Conservation (phyloP, 2,113 vertebrate species). For the Sardina pilchardus region DNA sequence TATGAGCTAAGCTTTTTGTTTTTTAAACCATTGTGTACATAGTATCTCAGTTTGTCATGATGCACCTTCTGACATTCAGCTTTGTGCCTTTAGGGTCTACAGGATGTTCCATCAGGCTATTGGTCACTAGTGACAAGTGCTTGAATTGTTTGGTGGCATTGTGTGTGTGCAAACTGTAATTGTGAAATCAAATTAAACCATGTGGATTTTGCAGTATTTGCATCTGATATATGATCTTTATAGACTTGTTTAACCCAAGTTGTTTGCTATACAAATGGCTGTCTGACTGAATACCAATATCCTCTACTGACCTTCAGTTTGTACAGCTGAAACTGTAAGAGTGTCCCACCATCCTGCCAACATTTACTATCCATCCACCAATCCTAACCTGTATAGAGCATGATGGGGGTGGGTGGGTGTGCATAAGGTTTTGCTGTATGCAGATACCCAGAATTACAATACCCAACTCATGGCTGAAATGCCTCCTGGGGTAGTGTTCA, state of each 20-base stretch:
- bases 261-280: background rate
- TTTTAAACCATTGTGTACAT: background rate
- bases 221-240: background rate
- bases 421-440: too few species aligned
- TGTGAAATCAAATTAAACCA: background rate
- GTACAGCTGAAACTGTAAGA: too few species aligned
- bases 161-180: background rate
- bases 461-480: too few species aligned
- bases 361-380: too few species aligned
- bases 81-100: slow-evolving; percentile 19
- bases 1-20: background rate
- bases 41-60: background rate
- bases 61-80: background rate
- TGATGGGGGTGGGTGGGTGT: too few species aligned
- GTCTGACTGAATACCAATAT: background rate
- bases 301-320: background rate
- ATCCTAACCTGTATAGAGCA: too few species aligned
- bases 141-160: background rate
- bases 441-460: too few species aligned
- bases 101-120: slow-evolving; percentile 2
- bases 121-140: background rate
- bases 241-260: background rate
- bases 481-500: too few species aligned
- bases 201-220: background rate
- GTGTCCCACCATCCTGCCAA: too few species aligned